A percentile compares a stretch with the other conserved stretches of the same genome.
phyloP scores from a whole-genome alignment of 2,888 invertebrate genomes.

The Sisyra terminalis region DNA sequence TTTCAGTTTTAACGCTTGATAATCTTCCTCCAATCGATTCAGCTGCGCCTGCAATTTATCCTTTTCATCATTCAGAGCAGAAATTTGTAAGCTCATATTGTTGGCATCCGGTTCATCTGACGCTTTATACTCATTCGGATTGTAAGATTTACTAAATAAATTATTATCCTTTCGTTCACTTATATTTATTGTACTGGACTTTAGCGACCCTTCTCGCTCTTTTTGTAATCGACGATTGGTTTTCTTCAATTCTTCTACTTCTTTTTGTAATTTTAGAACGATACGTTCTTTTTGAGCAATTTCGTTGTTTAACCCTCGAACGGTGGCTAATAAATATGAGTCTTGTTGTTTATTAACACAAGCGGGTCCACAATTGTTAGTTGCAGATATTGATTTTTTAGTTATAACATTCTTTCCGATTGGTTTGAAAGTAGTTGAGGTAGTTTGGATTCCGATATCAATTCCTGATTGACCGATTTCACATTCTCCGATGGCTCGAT shows the following conservation, averaged over 20 bases:
- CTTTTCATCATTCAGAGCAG: slow-evolving; percentile 33
- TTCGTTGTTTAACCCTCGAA: slow-evolving; percentile 61
- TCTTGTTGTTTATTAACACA: slow-evolving; percentile 43
- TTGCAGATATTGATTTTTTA: slow-evolving; percentile 25
- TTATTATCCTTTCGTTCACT: slow-evolving; percentile 17
- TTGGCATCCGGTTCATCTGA: slow-evolving; percentile 27
- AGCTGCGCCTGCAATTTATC: slow-evolving; percentile 44
- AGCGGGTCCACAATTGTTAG: no score
- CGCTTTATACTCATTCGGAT: slow-evolving; percentile 6
- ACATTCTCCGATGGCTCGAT: background rate
- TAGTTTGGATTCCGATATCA: slow-evolving; percentile 19
- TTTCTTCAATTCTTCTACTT: slow-evolving; percentile 58
- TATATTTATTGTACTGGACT: slow-evolving; percentile 20
- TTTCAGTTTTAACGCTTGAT: slow-evolving; percentile 57
- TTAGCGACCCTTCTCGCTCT: slow-evolving; percentile 46
- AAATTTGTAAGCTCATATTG: slow-evolving; percentile 31
- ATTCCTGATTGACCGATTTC: slow-evolving; percentile 14
- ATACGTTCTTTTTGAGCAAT: slow-evolving; percentile 56
- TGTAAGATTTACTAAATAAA: slow-evolving; percentile 1
- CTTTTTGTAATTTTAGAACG: slow-evolving; percentile 52
- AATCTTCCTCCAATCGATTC: slow-evolving; percentile 46
- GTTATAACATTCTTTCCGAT: slow-evolving; percentile 27
- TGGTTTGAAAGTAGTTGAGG: slow-evolving; percentile 8
- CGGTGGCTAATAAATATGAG: slow-evolving; percentile 59
- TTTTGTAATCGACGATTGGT: slow-evolving; percentile 60